Base-by-base conservation (phyloP, 2,113 vertebrate species). In the Myotis lucifugus region DNA sequence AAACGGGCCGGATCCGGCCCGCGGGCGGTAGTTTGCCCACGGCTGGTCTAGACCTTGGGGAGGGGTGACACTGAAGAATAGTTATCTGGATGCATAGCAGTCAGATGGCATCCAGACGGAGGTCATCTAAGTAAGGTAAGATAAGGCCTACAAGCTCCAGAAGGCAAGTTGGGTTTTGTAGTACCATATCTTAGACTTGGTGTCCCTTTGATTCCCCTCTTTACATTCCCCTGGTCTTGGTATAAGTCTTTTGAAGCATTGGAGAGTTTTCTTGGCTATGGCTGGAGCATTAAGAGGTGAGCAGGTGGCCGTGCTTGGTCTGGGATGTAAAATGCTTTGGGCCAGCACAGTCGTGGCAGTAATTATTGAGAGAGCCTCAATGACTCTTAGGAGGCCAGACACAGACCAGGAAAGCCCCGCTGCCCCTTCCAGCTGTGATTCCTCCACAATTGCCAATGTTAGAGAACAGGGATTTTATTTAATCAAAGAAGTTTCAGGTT, bases 391-490 rank as follows among this genome's bases (percentile, higher is more conserved):
- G 67, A 70, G 50, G 52, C 56, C 46, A 66, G 59, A 77, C 67
- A 50, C 15, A 76, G 72, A 50, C 18, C 18, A 64, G 27, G 74
- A 83, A 88, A 78, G 5, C 7, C 82, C 34, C 85, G 3, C 14
- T 82, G 29, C 9, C 21, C 9, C 15, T 91, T 93, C 48, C 40
- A 59, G 37, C 6, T 85, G 37, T 66, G 59, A 59, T 73, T 86
- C 54, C 61, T 37, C 40, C 37, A 83, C 73, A 15, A 40, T 18
- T 27, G 69, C 18, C 37, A 66, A 59, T 5, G 48, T 59, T n/a
- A 70, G 72, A 93, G 29, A 66, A 79, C 6, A 23, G 46, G 17
- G 8, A 21, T 89, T 94, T 95, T 67, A 74, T 54, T 93, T 85
- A 92, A 85, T 66, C 3, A 42, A 84, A 91, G 9, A 72, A 59